Evolutionary conservation across 2,113 vertebrate genomes (phyloP).

Genomic region (Mionectes macconnelli): DNA sequence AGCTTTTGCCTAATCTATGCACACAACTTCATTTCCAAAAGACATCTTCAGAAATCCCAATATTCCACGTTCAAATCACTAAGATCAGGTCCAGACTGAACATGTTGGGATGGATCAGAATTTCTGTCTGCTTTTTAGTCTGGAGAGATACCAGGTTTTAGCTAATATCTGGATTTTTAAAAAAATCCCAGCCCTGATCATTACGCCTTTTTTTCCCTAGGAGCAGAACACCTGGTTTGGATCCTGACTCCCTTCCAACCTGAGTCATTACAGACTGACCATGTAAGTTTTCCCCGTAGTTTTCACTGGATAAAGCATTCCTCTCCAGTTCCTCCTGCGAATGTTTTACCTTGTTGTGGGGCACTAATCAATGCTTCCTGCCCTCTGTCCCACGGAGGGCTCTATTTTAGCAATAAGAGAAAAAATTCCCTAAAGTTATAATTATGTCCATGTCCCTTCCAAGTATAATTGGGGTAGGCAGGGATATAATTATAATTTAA

Average conservation of each 20-base stretch:
- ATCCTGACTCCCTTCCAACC: not conserved
- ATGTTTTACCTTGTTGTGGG: not conserved
- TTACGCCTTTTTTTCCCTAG: not conserved
- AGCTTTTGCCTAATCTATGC: not conserved
- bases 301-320: conserved; percentile 7
- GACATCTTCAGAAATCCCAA: not conserved
- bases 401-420: not conserved
- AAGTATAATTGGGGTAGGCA: not conserved
- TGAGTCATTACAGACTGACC: not conserved
- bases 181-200: not conserved
- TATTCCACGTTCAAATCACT: not conserved
- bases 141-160: not conserved
- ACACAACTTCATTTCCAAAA: not conserved
- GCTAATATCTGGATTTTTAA: not conserved
- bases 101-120: not conserved
- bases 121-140: not conserved
- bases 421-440: not conserved
- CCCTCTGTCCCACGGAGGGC: not conserved
- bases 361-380: not conserved
- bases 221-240: not conserved
- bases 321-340: not conserved
- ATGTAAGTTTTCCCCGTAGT: not conserved
- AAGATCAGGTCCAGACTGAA: not conserved
- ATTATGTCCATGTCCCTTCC: not conserved
- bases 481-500: not conserved